phyloP scores from a whole-genome alignment of 2,797 vertebrate species.

The Huso huso region DNA sequence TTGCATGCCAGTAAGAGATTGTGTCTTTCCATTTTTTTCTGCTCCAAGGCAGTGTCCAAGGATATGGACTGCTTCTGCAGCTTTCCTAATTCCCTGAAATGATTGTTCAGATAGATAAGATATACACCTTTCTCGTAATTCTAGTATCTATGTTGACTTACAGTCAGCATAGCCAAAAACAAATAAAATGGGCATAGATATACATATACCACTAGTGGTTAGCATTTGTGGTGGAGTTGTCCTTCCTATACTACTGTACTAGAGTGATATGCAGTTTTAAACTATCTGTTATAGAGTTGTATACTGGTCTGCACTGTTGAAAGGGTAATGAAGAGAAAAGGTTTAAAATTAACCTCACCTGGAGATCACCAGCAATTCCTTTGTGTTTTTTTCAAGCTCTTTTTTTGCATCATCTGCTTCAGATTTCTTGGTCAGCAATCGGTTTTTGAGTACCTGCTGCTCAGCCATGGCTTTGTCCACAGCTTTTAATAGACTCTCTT shows the following conservation, averaged over 20 bases:
- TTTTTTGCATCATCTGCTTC: constrained; percentile 52
- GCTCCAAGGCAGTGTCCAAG: constrained; percentile 68
- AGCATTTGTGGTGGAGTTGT: too few relatives aligned
- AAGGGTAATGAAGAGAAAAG: too few relatives aligned
- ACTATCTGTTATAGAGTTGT: too few relatives aligned
- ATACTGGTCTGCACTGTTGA: too few relatives aligned
- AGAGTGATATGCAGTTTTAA: too few relatives aligned
- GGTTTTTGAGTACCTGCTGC: constrained; percentile 53
- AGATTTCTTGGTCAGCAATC: constrained; percentile 51
- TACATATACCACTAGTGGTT: too few relatives aligned
- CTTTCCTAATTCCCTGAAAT: constrained; percentile 61
- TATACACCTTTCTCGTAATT: too few relatives aligned
- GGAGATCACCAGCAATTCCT: constrained; percentile 50
- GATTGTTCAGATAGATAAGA: not conserved
- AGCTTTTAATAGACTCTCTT: constrained; percentile 54
- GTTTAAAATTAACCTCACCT: constrained; percentile 55
- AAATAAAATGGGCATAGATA: too few relatives aligned
- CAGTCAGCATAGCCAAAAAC: too few relatives aligned
- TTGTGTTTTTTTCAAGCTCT: constrained; percentile 63
- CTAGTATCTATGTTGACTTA: too few relatives aligned
- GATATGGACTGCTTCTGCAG: constrained; percentile 65
- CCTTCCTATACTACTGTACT: too few relatives aligned
- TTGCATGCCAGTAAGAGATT: constrained; percentile 83
- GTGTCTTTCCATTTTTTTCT: constrained; percentile 67
- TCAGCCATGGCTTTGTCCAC: constrained; percentile 60